Evolutionary conservation across 2,797 vertebrate genomes (phyloP), one percentile per base, ranked within the genome.

Genomic region (Cryptoblepharus egeriae): DNA sequence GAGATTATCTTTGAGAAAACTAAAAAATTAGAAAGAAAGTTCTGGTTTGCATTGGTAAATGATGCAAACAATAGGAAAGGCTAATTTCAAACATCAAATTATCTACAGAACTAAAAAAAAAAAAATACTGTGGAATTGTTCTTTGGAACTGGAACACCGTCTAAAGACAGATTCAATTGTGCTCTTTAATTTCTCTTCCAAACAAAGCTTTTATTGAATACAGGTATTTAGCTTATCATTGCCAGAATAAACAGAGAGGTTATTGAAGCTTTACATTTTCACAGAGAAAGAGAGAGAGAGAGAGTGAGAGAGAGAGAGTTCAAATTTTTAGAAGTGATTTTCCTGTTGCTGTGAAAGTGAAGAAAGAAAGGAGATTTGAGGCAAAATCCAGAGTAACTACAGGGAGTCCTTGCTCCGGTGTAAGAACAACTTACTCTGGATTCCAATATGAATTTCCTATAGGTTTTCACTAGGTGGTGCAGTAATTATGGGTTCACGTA

Each of bases 1-100:
- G 81, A 63, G 85, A 84, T 52, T 88, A 81, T 79, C 70, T 73
- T 69, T 63, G 64, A 72, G 74, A 88, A 89, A 75, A 9, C 3
- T 0, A n/a, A 35, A 35, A 57, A 26, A 42, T 65, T 4, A 42
- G 39, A 80, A 87, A 67, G 11, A 22, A 0, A 45, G 1, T 2
- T 9, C 24, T 28, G 57, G 22, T 22, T 79, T 91, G 35, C 58
- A 85, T 77, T 81, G 81, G 87, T 2, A 74, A 87, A 79, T 55
- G 72, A 73, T 67, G 20, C 37, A 91, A 84, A 68, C 3, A 88
- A 37, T 13, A 76, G 35, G 11, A 67, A 87, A 88, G 70, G 82
- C 82, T 0, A 85, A 35, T 83, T 81, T 55, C 85, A 85, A 28
- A 13, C 35, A 79, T 87, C 88, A 72, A 30, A 80, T n/a, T 45